These are phyloP conservation scores for Lithophane semibrunnea DNA, from an alignment of 2,888 invertebrate genomes.

Conservation along the genomic window DNA sequence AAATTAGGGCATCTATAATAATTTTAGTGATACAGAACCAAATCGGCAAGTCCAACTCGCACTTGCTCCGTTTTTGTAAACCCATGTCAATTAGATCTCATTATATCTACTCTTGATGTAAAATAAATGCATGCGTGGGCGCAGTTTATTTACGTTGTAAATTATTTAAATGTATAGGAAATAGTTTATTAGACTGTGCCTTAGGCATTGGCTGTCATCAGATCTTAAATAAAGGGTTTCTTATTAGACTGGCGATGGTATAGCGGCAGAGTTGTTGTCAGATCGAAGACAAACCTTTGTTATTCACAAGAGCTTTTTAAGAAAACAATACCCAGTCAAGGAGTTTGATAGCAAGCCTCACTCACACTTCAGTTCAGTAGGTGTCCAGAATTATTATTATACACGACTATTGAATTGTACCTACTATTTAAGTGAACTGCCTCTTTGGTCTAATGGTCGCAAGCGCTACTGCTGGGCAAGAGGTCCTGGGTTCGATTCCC, in stretches of 20 bases:
- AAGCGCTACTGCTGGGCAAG: no score
- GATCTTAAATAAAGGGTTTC: constrained; percentile 21
- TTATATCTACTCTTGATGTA: constrained; percentile 44
- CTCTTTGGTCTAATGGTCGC: no score
- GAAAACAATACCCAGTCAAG: no score
- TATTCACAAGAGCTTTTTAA: not conserved
- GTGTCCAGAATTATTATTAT: no score
- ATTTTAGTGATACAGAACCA: not conserved
- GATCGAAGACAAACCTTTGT: no score
- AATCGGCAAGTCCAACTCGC: not conserved
- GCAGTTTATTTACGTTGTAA: constrained; percentile 59
- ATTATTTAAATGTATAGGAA: constrained; percentile 53
- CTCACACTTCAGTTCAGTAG: no score
- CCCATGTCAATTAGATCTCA: constrained; percentile 57
- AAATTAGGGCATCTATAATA: not conserved
- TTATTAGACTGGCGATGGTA: constrained; percentile 1
- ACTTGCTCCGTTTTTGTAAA: constrained; percentile 13
- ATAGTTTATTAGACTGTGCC: constrained; percentile 41
- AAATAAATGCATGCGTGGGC: constrained; percentile 63
- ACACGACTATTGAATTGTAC: no score
- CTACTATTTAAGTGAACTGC: no score
- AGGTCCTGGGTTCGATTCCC: no score
- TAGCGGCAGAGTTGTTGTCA: not conserved
- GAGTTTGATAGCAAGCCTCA: no score
- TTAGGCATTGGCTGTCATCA: constrained; percentile 34